phyloP scores from a whole-genome alignment of 2,113 vertebrate species.

The Petrocephalus microphthalmus region DNA sequence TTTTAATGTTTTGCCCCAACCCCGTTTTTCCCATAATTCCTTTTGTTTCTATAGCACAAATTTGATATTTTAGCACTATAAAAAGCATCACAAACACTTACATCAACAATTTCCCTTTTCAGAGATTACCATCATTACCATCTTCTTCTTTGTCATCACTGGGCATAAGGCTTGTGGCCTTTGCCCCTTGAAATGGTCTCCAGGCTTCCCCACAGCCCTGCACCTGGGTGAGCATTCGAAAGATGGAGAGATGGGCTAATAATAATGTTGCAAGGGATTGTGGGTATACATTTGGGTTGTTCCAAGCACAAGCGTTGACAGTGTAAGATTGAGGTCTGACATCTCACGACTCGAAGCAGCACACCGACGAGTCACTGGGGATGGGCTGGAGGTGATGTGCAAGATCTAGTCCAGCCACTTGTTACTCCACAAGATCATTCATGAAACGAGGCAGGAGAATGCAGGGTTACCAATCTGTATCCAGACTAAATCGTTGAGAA shows the following conservation, averaged over 20 bases:
- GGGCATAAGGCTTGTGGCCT: too few species aligned
- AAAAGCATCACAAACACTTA: background rate
- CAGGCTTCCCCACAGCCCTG: background rate
- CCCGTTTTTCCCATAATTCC: background rate
- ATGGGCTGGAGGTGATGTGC: background rate
- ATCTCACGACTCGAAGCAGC: background rate
- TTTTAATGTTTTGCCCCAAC: background rate
- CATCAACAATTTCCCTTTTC: background rate
- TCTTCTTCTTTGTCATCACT: too few species aligned
- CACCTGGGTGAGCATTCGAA: background rate
- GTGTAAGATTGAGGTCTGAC: background rate
- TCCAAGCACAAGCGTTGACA: background rate
- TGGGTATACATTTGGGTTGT: background rate
- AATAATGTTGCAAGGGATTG: background rate
- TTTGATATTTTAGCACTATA: background rate
- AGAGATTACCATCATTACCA: too few species aligned
- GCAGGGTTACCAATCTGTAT: background rate
- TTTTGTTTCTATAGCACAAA: background rate
- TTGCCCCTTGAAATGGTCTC: too few species aligned
- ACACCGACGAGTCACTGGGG: background rate
- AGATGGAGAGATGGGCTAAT: background rate
- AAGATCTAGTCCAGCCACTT: too few species aligned
- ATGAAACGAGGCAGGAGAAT: background rate
- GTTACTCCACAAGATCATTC: background rate
- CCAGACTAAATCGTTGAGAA: background rate